Evolutionary conservation across 1,140 invertebrate genomes (phyloP).

Genomic region (Rhagoletis pomonella): DNA sequence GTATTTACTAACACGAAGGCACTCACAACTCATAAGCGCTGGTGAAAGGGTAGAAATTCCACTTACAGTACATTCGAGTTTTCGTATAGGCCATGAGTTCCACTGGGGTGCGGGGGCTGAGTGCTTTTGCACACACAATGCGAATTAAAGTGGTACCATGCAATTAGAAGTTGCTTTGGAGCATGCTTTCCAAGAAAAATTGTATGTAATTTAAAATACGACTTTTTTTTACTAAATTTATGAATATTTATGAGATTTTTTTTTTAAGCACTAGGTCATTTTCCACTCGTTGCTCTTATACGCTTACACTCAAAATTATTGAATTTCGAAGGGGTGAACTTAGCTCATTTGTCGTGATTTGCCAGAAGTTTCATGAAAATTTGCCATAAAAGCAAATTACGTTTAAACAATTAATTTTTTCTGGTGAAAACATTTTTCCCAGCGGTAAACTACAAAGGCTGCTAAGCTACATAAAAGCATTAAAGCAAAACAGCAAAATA

Average conservation of each 20-base stretch:
- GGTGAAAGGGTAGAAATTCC: constrained; percentile 3
- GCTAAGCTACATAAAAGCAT: constrained; percentile 13
- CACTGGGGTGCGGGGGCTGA: background rate
- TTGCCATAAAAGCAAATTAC: constrained; percentile 21
- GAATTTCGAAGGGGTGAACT: background rate
- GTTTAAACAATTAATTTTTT: constrained; percentile 43
- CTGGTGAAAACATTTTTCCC: background rate
- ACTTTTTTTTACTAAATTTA: background rate
- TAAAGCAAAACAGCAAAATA: background rate
- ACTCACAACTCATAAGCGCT: background rate
- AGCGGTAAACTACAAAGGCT: constrained; percentile 17
- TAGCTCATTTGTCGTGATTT: background rate
- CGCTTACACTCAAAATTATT: too few relatives aligned
- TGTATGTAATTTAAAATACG: background rate
- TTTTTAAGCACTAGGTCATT: too few relatives aligned
- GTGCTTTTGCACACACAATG: background rate
- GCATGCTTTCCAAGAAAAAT: background rate
- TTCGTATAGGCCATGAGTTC: background rate
- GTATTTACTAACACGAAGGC: background rate
- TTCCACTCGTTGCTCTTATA: too few relatives aligned
- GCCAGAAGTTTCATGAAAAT: background rate
- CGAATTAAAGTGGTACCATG: background rate
- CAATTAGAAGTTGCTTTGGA: background rate
- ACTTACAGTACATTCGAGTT: background rate
- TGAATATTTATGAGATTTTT: background rate